Conservation (phyloP, 2,888 invertebrate species). For the Microctonus hyperodae region DNA sequence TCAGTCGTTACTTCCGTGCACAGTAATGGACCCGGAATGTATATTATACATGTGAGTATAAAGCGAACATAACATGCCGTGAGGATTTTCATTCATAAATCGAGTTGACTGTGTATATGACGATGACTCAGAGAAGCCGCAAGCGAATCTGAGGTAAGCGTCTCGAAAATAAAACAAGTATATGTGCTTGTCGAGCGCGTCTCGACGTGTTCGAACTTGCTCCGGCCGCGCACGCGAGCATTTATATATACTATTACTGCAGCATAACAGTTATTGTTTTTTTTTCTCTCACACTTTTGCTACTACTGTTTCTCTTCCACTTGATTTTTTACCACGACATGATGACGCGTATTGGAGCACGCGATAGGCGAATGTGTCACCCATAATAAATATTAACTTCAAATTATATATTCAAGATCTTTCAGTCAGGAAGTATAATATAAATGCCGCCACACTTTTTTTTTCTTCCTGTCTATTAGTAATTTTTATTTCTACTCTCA, state of each 20-base stretch:
- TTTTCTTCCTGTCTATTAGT: neutral
- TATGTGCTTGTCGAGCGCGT: constrained; percentile 5
- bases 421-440: constrained; percentile 11
- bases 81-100: constrained; percentile 34
- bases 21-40: constrained; percentile 29
- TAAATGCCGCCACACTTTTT: neutral
- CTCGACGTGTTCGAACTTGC: constrained; percentile 5
- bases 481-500: neutral
- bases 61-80: constrained; percentile 15
- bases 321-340: constrained; percentile 9
- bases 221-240: neutral
- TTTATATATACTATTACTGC: neutral
- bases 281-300: neutral
- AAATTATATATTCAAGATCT: constrained; percentile 3
- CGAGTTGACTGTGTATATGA: constrained; percentile 6
- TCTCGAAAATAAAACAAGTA: constrained; percentile 41
- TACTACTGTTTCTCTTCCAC: neutral
- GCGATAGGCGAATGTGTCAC: constrained; percentile 26
- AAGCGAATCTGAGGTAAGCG: constrained; percentile 47
- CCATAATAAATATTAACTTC: constrained; percentile 10
- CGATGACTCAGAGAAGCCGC: constrained; percentile 34
- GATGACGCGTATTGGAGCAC: constrained; percentile 27
- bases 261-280: neutral
- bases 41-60: constrained; percentile 16
- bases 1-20: neutral